Conservation (phyloP, 2,797 vertebrate species). For the Valencia hispanica region DNA sequence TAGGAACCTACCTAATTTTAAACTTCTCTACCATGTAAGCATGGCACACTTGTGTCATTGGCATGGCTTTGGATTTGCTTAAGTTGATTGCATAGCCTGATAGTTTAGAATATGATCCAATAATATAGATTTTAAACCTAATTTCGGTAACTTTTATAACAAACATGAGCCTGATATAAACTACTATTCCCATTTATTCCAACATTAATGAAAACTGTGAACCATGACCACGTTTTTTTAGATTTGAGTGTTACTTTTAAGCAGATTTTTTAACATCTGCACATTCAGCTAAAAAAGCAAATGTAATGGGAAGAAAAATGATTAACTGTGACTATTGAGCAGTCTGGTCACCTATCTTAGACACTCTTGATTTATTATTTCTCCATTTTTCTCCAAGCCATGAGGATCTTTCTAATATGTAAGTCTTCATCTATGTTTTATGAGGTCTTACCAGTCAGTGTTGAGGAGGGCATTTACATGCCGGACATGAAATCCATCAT, state of each 20-base stretch:
- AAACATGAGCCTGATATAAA: conserved; percentile 5
- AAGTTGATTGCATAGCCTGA: neutral
- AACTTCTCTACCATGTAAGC: neutral
- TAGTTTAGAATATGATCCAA: neutral
- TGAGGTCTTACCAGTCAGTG: conserved; percentile 37
- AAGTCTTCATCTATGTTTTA: conserved; percentile 45
- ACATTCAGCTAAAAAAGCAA: neutral
- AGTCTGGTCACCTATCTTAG: neutral
- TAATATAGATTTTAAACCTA: neutral
- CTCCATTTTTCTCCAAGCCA: neutral
- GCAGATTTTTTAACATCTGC: neutral
- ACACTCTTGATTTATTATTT: conserved; percentile 1
- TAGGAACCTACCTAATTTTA: neutral
- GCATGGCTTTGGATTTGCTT: too few relatives aligned
- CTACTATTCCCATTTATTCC: neutral
- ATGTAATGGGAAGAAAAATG: neutral
- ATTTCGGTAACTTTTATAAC: conserved; percentile 17
- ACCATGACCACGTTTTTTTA: too few relatives aligned
- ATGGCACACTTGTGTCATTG: neutral
- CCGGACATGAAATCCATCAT: conserved; percentile 61
- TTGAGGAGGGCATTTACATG: conserved; percentile 37
- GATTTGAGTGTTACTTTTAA: too few relatives aligned
- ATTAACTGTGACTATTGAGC: neutral
- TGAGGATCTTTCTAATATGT: conserved; percentile 16
- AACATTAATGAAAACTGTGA: neutral